Evolutionary conservation across 2,888 invertebrate genomes (phyloP).

Genomic region (Serripes groenlandicus): DNA sequence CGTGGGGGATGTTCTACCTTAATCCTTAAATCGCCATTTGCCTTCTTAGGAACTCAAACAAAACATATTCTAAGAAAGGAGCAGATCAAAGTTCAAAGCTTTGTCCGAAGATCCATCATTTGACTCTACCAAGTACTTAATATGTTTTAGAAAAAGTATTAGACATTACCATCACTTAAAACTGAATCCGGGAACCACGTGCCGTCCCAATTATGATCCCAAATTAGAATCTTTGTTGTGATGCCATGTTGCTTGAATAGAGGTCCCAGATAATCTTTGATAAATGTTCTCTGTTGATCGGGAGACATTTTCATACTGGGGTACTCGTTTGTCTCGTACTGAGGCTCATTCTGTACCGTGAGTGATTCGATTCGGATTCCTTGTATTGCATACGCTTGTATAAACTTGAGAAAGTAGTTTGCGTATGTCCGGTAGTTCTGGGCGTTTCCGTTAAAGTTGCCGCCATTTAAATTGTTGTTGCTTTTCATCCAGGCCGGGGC

Average conservation of each 20-base stretch:
- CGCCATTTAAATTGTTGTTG: conserved; percentile 59
- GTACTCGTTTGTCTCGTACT: conserved; percentile 47
- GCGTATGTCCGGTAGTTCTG: conserved; percentile 56
- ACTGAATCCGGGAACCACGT: conserved; percentile 64
- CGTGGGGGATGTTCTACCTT: too few species aligned
- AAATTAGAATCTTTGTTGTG: conserved; percentile 65
- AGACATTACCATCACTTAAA: conserved; percentile 60
- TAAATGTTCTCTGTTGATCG: conserved; percentile 58
- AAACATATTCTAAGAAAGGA: too few species aligned
- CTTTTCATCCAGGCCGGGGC: conserved; percentile 72
- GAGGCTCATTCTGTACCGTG: conserved; percentile 68
- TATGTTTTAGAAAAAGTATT: too few species aligned
- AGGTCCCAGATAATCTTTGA: conserved; percentile 66
- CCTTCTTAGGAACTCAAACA: too few species aligned
- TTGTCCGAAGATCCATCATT: too few species aligned
- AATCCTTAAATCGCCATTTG: too few species aligned
- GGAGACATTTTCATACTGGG: conserved; percentile 70
- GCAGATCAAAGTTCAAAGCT: too few species aligned
- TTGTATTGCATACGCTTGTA: conserved; percentile 61
- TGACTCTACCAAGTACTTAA: too few species aligned
- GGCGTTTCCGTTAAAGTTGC: conserved; percentile 56
- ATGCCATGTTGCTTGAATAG: conserved; percentile 58
- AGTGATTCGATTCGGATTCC: conserved; percentile 64
- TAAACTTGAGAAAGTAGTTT: conserved; percentile 66
- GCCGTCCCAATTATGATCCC: conserved; percentile 69